Evolutionary conservation across 2,113 vertebrate genomes (phyloP).

Genomic region (Cygnus buccinator): DNA sequence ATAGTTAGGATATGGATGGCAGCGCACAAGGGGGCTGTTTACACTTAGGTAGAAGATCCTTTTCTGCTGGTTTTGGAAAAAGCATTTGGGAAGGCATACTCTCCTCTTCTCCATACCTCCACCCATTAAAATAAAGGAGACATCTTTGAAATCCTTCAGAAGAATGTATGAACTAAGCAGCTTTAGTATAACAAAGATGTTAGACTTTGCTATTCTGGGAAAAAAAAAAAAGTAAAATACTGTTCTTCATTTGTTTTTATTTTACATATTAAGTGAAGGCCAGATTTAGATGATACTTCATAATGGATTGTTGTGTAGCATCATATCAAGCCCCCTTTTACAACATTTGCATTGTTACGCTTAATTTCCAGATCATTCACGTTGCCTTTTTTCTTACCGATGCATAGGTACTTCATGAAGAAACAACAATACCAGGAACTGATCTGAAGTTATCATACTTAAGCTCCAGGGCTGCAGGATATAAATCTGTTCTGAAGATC

Average conservation of each 20-base stretch:
- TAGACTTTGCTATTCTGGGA: background rate
- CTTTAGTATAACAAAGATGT: background rate
- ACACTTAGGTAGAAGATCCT: background rate
- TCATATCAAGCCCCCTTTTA: background rate
- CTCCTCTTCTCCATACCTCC: background rate
- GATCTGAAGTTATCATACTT: conserved; percentile 94
- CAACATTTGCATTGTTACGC: background rate
- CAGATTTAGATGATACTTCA: background rate
- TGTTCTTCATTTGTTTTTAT: background rate
- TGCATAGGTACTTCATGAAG: conserved; percentile 93
- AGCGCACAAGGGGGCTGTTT: background rate
- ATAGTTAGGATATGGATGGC: background rate
- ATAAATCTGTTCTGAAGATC: conserved; percentile 96
- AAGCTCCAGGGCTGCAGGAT: conserved; percentile 94
- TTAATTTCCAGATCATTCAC: background rate
- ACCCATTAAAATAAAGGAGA: background rate
- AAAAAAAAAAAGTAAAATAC: background rate
- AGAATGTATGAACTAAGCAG: background rate
- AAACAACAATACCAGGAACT: conserved; percentile 93
- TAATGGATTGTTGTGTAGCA: background rate
- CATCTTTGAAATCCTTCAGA: background rate
- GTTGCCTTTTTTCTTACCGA: background rate
- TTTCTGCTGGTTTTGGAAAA: background rate
- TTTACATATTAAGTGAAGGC: background rate
- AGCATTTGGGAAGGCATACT: background rate